Conservation (phyloP, 2,113 vertebrate species). For the Clarias magur region DNA sequence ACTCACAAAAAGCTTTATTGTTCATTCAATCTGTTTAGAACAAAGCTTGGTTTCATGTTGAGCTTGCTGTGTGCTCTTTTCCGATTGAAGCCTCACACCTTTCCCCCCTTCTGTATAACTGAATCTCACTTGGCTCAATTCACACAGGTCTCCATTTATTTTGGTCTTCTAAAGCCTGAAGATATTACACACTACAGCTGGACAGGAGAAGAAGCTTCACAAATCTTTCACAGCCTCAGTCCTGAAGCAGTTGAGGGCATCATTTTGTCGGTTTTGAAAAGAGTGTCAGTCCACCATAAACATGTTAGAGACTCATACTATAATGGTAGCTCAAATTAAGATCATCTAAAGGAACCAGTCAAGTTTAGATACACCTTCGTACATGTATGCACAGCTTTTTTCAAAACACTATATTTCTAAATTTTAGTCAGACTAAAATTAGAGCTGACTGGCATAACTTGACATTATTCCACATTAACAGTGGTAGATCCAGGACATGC, state of each 20-base stretch:
- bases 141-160: conserved; percentile 72
- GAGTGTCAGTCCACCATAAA: neutral
- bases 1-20: conserved; percentile 25
- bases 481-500: neutral
- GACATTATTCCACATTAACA: neutral
- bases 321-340: neutral
- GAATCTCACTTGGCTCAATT: conserved; percentile 19
- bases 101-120: conserved; percentile 12
- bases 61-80: conserved; percentile 10
- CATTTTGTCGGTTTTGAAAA: conserved; percentile 44
- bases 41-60: neutral
- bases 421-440: neutral
- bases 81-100: conserved; percentile 19
- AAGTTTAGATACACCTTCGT: too few relatives aligned
- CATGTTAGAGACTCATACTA: neutral
- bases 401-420: neutral
- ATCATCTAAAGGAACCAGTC: neutral
- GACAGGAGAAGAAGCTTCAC: conserved; percentile 60
- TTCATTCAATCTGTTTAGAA: neutral
- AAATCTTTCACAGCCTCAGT: conserved; percentile 56
- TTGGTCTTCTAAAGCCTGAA: conserved; percentile 53
- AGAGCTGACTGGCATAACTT: neutral
- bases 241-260: conserved; percentile 51
- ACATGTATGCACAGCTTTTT: too few relatives aligned
- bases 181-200: conserved; percentile 63